Evolutionary conservation across 1,140 invertebrate genomes (phyloP).

Genomic region (Phymastichus coffea): DNA sequence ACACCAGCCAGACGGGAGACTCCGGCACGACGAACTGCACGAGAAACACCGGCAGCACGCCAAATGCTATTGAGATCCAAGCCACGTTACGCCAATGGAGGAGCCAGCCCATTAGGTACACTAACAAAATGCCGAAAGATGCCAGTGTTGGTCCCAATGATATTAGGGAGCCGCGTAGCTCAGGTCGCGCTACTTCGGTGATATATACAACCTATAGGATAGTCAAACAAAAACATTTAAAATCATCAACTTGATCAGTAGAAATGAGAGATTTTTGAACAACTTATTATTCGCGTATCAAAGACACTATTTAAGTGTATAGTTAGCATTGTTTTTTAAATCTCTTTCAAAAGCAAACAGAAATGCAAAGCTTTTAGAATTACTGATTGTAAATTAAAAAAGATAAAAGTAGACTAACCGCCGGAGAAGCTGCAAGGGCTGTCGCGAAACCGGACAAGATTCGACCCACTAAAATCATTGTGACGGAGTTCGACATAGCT

Average conservation of each 20-base stretch:
- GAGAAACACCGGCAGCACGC: conserved; percentile 58
- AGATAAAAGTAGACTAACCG: too few relatives aligned
- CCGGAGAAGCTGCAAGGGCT: conserved; percentile 61
- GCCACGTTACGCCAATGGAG: conserved; percentile 63
- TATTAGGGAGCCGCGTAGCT: conserved; percentile 61
- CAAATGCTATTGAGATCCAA: conserved; percentile 58
- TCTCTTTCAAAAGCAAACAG: too few relatives aligned
- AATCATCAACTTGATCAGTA: too few relatives aligned
- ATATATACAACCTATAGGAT: conserved; percentile 67
- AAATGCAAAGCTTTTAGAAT: too few relatives aligned
- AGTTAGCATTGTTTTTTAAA: too few relatives aligned
- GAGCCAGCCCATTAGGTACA: conserved; percentile 62
- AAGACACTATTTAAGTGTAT: too few relatives aligned
- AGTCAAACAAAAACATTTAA: too few relatives aligned
- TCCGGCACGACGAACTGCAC: conserved; percentile 66
- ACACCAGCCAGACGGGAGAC: conserved; percentile 66
- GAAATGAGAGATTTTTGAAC: too few relatives aligned
- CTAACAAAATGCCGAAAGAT: conserved; percentile 59
- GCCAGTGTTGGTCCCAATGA: conserved; percentile 58
- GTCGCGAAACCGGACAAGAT: conserved; percentile 63
- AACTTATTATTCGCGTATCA: too few relatives aligned
- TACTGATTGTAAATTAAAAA: too few relatives aligned
- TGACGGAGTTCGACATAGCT: conserved; percentile 52
- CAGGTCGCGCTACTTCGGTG: conserved; percentile 62
- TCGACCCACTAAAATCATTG: conserved; percentile 61